phyloP scores from a whole-genome alignment of 2,797 vertebrate species.

The Oophaga sylvatica region DNA sequence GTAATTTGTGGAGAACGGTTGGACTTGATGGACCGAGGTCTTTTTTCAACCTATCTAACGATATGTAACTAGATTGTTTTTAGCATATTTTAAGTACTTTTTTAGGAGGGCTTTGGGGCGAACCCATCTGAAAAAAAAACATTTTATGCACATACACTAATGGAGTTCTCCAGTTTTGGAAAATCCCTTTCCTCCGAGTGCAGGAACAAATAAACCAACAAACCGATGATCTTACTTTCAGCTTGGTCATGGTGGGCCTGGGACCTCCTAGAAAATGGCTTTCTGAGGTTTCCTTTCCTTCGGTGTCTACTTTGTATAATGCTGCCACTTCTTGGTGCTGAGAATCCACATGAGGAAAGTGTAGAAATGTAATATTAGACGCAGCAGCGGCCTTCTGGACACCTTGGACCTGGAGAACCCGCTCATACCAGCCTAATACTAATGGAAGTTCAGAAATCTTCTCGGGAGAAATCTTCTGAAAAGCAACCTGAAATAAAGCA shows the following conservation, averaged over 20 bases:
- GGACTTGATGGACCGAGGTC: no score
- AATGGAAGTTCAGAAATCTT: slow-evolving; percentile 78
- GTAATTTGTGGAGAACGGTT: no score
- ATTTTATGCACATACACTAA: no score
- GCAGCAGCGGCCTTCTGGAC: slow-evolving; percentile 79
- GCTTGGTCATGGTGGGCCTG: slow-evolving; percentile 92
- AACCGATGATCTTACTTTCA: slow-evolving; percentile 80
- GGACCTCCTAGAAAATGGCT: slow-evolving; percentile 87
- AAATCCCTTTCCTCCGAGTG: no score
- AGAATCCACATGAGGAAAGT: slow-evolving; percentile 62
- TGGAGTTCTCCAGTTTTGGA: no score
- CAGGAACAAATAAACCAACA: no score
- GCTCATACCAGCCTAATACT: slow-evolving; percentile 85
- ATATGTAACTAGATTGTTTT: no score
- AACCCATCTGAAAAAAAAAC: no score
- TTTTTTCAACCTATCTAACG: no score
- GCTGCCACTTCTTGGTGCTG: slow-evolving; percentile 27
- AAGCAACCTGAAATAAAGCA: slow-evolving; percentile 74
- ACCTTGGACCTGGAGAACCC: slow-evolving; percentile 85
- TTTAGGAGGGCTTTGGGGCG: no score
- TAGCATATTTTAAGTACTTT: no score
- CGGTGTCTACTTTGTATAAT: slow-evolving; percentile 51
- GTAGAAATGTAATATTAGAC: slow-evolving; percentile 81
- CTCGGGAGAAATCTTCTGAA: slow-evolving; percentile 71
- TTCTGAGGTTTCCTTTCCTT: slow-evolving; percentile 72